These are phyloP conservation scores for Acleris holmiana DNA, from an alignment of 2,888 invertebrate species.

Conservation along the genomic window DNA sequence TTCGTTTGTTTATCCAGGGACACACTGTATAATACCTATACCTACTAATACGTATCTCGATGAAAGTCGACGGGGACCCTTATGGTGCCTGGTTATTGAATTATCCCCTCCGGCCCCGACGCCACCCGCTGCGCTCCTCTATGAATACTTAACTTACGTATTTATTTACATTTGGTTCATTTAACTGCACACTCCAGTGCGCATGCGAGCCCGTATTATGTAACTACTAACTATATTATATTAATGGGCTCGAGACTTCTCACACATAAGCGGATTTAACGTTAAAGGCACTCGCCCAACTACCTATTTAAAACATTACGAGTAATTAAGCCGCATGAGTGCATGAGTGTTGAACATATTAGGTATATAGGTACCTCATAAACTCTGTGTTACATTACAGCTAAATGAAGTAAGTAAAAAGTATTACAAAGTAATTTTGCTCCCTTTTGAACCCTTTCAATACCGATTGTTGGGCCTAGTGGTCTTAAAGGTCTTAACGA, in stretches of 20 bases:
- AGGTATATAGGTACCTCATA: no score
- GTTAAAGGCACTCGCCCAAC: neutral
- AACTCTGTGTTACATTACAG: no score
- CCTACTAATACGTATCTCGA: neutral
- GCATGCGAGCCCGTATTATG: conserved; percentile 61
- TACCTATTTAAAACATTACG: neutral
- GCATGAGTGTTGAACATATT: no score
- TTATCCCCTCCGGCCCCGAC: conserved; percentile 63
- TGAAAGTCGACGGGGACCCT: conserved; percentile 45
- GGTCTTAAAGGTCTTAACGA: no score
- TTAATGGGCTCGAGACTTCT: conserved; percentile 42
- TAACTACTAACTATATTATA: conserved; percentile 59
- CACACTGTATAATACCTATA: no score
- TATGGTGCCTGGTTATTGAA: conserved; percentile 69
- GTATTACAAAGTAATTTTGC: no score
- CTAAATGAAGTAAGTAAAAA: no score
- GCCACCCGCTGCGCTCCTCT: conserved; percentile 70
- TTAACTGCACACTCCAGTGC: conserved; percentile 74
- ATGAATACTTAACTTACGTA: conserved; percentile 64
- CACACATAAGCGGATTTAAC: neutral
- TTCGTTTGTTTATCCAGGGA: no score
- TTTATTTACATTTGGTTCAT: conserved; percentile 83
- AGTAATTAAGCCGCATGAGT: no score
- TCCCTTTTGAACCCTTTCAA: no score
- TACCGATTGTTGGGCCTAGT: no score